Conservation (phyloP, 64 coral and sea anemone genomes). For the Exaiptasia diaphana region DNA sequence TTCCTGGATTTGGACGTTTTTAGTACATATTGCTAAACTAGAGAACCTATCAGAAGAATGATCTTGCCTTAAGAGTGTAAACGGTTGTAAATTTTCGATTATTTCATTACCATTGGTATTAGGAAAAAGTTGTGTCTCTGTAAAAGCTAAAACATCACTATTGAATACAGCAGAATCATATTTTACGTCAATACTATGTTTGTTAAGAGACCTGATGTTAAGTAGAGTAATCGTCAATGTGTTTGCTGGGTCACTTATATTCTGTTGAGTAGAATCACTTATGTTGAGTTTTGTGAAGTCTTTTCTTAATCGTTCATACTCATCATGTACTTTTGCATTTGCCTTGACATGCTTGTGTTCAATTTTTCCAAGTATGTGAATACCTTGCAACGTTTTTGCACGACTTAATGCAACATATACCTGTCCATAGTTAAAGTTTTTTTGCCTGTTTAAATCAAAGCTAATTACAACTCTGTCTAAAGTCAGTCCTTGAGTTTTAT, state of each 20-base stretch:
- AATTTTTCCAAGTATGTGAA: conserved; percentile 50
- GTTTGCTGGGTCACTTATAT: conserved; percentile 26
- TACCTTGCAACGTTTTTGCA: conserved; percentile 28
- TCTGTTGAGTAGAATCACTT: conserved; percentile 49
- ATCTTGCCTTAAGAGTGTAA: conserved; percentile 11
- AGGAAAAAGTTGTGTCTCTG: conserved; percentile 49
- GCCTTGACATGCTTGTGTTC: conserved; percentile 42
- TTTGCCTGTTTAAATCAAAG: conserved; percentile 25
- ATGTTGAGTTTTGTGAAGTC: conserved; percentile 37
- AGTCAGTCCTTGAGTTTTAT: conserved; percentile 27
- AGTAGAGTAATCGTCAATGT: conserved; percentile 22
- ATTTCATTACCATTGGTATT: conserved; percentile 21
- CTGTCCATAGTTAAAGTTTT: conserved; percentile 32
- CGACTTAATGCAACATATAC: conserved; percentile 39
- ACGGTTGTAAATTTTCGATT: conserved; percentile 33
- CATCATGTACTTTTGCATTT: conserved; percentile 26
- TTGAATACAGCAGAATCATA: conserved; percentile 26
- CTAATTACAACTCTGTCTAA: conserved; percentile 36
- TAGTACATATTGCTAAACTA: conserved; percentile 60
- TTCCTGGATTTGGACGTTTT: conserved; percentile 50
- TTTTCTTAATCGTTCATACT: conserved; percentile 25
- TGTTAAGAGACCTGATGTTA: conserved; percentile 60
- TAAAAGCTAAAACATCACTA: conserved; percentile 45
- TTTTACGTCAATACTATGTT: conserved; percentile 53
- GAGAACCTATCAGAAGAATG: conserved; percentile 23